Evolutionary conservation across 2,888 invertebrate species (phyloP).

Genomic region (Odontocerum albicorne): DNA sequence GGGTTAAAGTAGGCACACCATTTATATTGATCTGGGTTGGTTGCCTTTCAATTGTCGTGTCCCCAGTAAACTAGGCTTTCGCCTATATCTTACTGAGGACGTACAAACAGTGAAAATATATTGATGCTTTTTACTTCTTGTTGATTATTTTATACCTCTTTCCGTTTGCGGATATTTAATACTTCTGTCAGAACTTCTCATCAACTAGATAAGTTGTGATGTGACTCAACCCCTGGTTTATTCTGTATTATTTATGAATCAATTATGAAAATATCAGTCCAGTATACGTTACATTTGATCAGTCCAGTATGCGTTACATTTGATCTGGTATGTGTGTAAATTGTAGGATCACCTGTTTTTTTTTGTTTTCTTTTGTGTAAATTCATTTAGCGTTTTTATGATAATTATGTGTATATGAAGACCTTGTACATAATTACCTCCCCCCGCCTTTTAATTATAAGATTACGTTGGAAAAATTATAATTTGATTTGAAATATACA

Average conservation of each 20-base stretch:
- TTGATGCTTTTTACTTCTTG: neutral
- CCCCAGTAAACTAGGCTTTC: too few species aligned
- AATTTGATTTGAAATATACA: slow-evolving; percentile 36
- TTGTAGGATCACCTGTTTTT: slow-evolving; percentile 2
- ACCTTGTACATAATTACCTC: slow-evolving; percentile 28
- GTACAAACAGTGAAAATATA: too few species aligned
- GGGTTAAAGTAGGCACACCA: too few species aligned
- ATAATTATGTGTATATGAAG: slow-evolving; percentile 25
- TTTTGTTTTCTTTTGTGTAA: slow-evolving; percentile 20
- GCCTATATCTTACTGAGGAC: too few species aligned
- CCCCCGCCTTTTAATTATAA: slow-evolving; percentile 35
- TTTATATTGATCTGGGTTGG: too few species aligned
- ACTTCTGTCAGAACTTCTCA: neutral
- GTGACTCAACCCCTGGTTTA: neutral
- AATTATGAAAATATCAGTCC: too few species aligned
- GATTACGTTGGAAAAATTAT: slow-evolving; percentile 36
- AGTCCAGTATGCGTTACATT: too few species aligned
- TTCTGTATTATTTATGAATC: too few species aligned
- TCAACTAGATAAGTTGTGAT: neutral
- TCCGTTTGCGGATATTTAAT: neutral
- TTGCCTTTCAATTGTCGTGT: too few species aligned
- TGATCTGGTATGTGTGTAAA: neutral
- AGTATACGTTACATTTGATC: too few species aligned
- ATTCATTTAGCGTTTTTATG: slow-evolving; percentile 28
- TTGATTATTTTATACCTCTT: neutral